Percentiles rank a stretch among this genome's conserved stretches.
phyloP scores from a whole-genome alignment of 2,888 invertebrate genomes.

The Drosophila silvestris region DNA sequence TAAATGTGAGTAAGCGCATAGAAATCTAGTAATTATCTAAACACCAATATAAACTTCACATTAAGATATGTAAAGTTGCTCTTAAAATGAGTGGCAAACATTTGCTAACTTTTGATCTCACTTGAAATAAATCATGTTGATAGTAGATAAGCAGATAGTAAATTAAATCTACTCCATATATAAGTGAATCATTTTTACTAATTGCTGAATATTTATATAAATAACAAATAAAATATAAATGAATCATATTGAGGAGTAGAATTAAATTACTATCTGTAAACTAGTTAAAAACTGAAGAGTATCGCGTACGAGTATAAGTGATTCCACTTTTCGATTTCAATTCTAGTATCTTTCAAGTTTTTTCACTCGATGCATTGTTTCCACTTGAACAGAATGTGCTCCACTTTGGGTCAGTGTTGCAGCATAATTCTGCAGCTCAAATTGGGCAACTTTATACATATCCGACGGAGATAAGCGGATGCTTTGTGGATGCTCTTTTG shows the following conservation, averaged over 20 bases:
- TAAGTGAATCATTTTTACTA: neutral
- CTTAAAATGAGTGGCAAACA: neutral
- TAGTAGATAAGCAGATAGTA: neutral
- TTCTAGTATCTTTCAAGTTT: neutral
- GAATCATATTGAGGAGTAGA: neutral
- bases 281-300: neutral
- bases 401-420: neutral
- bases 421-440: slow-evolving; percentile 6
- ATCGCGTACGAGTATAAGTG: neutral
- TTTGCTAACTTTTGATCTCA: neutral
- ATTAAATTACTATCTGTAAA: neutral
- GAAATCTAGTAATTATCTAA: neutral
- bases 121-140: neutral
- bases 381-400: neutral
- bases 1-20: neutral
- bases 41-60: neutral
- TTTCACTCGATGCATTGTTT: neutral
- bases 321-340: neutral
- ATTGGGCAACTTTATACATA: slow-evolving; percentile 1
- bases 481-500: slow-evolving; percentile 1
- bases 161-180: neutral
- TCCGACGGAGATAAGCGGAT: slow-evolving; percentile 16
- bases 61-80: neutral
- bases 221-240: neutral
- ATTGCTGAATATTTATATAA: too few relatives aligned